Percentiles rank a stretch among this genome's conserved stretches.
Conservation (phyloP, 2,113 vertebrate genomes). For the Felis chaus region DNA sequence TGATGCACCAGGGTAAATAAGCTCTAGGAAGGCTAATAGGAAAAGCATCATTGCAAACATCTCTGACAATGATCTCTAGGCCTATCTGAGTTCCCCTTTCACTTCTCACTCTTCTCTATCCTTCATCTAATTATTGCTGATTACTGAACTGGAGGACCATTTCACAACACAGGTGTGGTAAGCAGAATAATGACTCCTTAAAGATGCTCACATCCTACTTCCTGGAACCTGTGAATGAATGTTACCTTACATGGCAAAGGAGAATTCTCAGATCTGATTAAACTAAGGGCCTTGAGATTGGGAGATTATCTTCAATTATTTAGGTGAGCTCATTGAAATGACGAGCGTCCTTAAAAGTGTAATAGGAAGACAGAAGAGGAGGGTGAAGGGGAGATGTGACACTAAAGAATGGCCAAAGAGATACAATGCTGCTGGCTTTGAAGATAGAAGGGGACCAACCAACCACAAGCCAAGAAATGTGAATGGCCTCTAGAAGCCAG, state of each 20-base stretch:
- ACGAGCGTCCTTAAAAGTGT: background rate
- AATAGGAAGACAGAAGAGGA: background rate
- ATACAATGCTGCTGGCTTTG: background rate
- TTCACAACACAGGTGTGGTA: background rate
- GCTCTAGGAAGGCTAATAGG: background rate
- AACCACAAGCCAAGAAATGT: background rate
- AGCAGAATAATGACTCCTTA: background rate
- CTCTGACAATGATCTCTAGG: background rate
- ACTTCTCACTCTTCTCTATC: background rate
- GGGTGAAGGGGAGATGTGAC: background rate
- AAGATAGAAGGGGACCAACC: background rate
- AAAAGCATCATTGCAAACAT: background rate
- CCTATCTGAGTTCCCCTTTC: background rate
- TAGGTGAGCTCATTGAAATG: background rate
- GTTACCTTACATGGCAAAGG: background rate
- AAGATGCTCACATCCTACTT: background rate
- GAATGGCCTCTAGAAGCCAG: background rate
- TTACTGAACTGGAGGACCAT: background rate
- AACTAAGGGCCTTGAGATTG: background rate
- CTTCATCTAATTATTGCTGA: background rate
- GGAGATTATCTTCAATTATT: background rate
- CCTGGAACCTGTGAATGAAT: background rate
- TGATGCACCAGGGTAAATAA: background rate
- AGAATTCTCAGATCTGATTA: background rate
- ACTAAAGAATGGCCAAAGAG: background rate